Evolutionary conservation across 2,113 vertebrate species (phyloP).

Genomic region (Paradoxurus hermaphroditus): DNA sequence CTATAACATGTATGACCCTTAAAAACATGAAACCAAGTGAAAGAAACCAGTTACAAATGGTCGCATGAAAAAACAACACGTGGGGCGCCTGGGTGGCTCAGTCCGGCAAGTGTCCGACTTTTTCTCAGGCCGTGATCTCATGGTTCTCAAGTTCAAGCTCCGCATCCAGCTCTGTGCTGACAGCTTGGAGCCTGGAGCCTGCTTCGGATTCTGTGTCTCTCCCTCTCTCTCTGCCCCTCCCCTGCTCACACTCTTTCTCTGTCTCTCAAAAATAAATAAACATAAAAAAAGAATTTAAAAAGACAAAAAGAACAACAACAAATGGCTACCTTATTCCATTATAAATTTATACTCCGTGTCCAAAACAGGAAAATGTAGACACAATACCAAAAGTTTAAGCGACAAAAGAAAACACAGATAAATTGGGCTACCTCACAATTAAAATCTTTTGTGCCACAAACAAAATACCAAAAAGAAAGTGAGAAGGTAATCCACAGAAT

Average conservation of each 20-base stretch:
- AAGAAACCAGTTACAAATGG: neutral
- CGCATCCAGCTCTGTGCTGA: too few relatives aligned
- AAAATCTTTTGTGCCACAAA: neutral
- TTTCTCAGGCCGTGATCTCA: too few relatives aligned
- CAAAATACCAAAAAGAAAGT: neutral
- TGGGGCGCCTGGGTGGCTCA: too few relatives aligned
- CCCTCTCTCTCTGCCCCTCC: too few relatives aligned
- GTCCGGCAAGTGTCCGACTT: too few relatives aligned
- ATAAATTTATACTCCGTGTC: neutral
- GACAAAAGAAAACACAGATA: neutral
- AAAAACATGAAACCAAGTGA: neutral
- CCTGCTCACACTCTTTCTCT: too few relatives aligned
- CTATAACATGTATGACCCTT: neutral
- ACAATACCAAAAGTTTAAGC: neutral
- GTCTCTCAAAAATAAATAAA: too few relatives aligned
- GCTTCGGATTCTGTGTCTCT: too few relatives aligned
- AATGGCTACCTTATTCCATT: neutral
- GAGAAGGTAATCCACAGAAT: neutral
- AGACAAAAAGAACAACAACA: neutral
- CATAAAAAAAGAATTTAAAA: too few relatives aligned
- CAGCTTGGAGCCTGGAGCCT: too few relatives aligned
- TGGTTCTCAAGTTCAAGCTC: too few relatives aligned
- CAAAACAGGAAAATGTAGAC: neutral
- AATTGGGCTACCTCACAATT: neutral
- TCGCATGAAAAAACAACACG: neutral